phyloP scores from a whole-genome alignment of 2,888 invertebrate species.

The Eurytoma californica region DNA sequence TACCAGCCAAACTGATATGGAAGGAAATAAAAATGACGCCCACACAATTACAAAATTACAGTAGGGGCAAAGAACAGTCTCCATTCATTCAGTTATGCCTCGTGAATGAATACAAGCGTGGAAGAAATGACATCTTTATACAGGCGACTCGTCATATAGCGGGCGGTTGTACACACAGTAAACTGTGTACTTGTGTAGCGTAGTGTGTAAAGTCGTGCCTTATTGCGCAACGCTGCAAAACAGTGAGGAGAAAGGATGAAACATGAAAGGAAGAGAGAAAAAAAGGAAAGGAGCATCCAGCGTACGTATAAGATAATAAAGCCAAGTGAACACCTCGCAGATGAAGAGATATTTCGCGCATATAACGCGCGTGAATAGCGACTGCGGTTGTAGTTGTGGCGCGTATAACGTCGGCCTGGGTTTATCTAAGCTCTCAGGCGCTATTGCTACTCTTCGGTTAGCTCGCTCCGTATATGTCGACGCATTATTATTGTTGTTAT shows the following conservation, averaged over 20 bases:
- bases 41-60: conserved; percentile 45
- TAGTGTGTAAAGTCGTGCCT: conserved; percentile 52
- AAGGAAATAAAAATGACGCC: not conserved
- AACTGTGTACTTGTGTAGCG: conserved; percentile 11
- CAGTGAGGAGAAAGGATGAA: conserved; percentile 40
- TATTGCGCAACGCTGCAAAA: conserved; percentile 45
- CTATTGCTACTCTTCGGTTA: conserved; percentile 53
- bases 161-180: not conserved
- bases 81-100: conserved; percentile 68
- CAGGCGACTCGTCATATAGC: conserved; percentile 57
- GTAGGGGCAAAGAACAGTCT: conserved; percentile 53
- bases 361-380: not conserved
- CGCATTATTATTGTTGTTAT: conserved; percentile 67
- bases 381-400: not conserved
- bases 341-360: conserved; percentile 37
- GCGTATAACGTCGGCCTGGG: not conserved
- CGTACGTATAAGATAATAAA: conserved; percentile 57
- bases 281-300: conserved; percentile 57
- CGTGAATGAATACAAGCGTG: conserved; percentile 72
- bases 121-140: conserved; percentile 66
- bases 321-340: not conserved
- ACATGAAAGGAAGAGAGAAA: conserved; percentile 46
- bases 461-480: conserved; percentile 57
- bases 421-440: conserved; percentile 7
- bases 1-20: no score